phyloP scores from a whole-genome alignment of 2,888 invertebrate species.

The Cheilosia variabilis region DNA sequence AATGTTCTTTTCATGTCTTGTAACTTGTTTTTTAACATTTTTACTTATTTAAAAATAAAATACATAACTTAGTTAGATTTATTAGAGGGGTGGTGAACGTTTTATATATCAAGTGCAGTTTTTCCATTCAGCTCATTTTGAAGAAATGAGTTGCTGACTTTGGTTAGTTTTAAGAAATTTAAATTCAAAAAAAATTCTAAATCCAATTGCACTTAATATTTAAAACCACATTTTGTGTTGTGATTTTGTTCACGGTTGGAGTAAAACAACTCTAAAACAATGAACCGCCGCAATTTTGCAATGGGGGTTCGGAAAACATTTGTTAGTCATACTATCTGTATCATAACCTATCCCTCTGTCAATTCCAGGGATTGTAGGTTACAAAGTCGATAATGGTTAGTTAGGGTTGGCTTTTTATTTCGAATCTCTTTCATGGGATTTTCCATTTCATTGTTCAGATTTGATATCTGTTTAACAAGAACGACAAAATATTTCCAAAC shows the following conservation, averaged over 20 bases:
- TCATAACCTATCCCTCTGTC: conserved; percentile 17
- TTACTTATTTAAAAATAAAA: conserved; percentile 26
- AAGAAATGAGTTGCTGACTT: neutral
- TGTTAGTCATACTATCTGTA: conserved; percentile 3
- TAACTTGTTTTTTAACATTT: conserved; percentile 49
- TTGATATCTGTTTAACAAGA: neutral
- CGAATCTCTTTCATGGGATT: conserved; percentile 23
- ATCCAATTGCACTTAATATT: neutral
- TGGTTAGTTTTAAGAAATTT: neutral
- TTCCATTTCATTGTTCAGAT: neutral
- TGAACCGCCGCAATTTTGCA: neutral
- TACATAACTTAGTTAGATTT: neutral
- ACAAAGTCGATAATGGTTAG: neutral
- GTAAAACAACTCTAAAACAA: neutral
- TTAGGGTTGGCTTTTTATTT: neutral
- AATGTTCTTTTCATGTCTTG: conserved; percentile 48
- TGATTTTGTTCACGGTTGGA: neutral
- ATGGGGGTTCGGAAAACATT: neutral
- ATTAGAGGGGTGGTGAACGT: neutral
- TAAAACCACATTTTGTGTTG: conserved; percentile 8
- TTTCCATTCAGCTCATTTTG: neutral
- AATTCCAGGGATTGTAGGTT: conserved; percentile 14
- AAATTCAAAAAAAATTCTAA: neutral
- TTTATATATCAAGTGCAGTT: conserved; percentile 29
- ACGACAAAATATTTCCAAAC: conserved; percentile 1